Conservation (phyloP, 2,113 vertebrate genomes). For the Microcebus jonahi region DNA sequence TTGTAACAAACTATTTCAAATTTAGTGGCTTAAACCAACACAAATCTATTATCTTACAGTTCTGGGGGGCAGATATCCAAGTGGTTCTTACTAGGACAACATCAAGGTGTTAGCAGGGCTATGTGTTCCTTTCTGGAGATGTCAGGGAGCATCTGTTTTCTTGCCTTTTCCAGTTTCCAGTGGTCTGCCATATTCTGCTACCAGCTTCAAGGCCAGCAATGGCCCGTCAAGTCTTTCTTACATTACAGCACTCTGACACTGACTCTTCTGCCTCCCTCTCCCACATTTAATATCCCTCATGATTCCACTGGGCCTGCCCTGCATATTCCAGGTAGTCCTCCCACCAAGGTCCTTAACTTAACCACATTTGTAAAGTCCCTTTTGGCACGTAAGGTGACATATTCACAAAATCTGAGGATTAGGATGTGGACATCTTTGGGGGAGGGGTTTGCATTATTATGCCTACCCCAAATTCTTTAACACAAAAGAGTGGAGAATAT, state of each 20-base stretch:
- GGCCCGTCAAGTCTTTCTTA: neutral
- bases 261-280: neutral
- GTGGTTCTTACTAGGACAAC: neutral
- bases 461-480: neutral
- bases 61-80: neutral
- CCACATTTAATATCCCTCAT: neutral
- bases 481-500: neutral
- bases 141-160: neutral
- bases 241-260: neutral
- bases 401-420: neutral
- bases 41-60: neutral
- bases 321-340: neutral
- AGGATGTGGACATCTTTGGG: neutral
- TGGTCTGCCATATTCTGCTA: neutral
- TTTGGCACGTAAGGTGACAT: neutral
- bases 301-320: neutral
- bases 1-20: neutral
- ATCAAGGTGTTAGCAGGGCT: neutral
- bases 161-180: neutral
- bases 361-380: neutral
- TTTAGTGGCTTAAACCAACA: neutral
- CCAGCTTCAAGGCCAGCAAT: neutral
- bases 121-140: neutral
- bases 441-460: neutral
- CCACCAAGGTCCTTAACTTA: neutral